Conservation (phyloP, 2,888 invertebrate genomes). For the Euzetes globulus region DNA sequence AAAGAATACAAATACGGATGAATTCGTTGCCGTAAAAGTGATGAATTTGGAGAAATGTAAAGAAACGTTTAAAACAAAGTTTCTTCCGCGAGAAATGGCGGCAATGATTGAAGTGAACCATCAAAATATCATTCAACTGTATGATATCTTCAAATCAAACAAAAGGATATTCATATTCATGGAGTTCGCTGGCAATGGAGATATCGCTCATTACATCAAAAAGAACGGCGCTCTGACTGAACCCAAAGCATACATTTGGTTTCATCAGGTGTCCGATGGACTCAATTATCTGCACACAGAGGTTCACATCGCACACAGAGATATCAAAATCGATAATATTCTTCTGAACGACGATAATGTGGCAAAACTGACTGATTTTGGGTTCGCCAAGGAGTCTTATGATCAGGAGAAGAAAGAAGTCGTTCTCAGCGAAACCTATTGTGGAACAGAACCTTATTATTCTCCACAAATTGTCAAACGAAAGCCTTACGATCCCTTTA, state of each 20-base stretch:
- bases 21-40: conserved; percentile 32
- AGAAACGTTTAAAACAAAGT: conserved; percentile 33
- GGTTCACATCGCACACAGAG: conserved; percentile 27
- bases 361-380: conserved; percentile 34
- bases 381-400: conserved; percentile 21
- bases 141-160: conserved; percentile 32
- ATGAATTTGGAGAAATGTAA: conserved; percentile 32
- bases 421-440: conserved; percentile 16
- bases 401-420: not conserved
- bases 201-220: conserved; percentile 48
- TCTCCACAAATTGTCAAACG: not conserved
- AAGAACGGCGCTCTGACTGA: conserved; percentile 40
- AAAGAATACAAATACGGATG: not conserved
- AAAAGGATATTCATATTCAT: conserved; percentile 35
- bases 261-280: conserved; percentile 4
- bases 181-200: conserved; percentile 45
- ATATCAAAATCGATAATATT: conserved; percentile 36
- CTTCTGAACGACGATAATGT: not conserved
- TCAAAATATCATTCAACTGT: conserved; percentile 23
- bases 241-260: conserved; percentile 12
- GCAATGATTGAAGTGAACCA: conserved; percentile 31
- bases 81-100: conserved; percentile 35
- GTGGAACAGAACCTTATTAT: conserved; percentile 36
- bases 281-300: conserved; percentile 26
- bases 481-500: conserved; percentile 28